Percentiles rank a stretch among this genome's conserved stretches.
Evolutionary conservation across 2,113 vertebrate genomes (phyloP).

Genomic region (Corythaeola cristata): DNA sequence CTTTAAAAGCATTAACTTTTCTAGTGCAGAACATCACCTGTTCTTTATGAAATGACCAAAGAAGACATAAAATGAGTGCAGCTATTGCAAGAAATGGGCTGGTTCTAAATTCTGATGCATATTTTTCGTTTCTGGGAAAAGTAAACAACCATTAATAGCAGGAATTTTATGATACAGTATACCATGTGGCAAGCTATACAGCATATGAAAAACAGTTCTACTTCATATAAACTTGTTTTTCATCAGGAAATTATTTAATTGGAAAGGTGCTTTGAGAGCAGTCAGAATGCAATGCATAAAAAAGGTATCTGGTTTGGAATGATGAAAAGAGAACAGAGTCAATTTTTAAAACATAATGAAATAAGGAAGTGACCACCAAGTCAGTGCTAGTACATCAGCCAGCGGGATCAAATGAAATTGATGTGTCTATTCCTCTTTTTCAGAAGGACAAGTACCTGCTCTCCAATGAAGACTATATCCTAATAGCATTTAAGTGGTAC

Average conservation of each 20-base stretch:
- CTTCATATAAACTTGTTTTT: neutral
- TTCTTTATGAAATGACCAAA: neutral
- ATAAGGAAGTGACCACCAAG: neutral
- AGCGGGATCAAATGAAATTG: neutral
- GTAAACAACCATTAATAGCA: slow-evolving; percentile 3
- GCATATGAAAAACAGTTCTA: neutral
- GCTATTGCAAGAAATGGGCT: slow-evolving; percentile 1
- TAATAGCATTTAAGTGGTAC: neutral
- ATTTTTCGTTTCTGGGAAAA: slow-evolving; percentile 10
- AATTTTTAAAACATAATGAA: neutral
- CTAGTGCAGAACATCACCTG: neutral
- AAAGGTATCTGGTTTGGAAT: neutral
- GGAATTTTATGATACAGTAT: neutral
- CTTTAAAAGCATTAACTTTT: slow-evolving; percentile 40
- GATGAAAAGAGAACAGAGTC: neutral
- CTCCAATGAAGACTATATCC: neutral
- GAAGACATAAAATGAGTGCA: neutral
- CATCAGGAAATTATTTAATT: slow-evolving; percentile 18
- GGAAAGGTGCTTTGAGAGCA: neutral
- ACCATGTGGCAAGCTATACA: neutral
- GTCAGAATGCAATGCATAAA: neutral
- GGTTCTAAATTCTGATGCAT: neutral
- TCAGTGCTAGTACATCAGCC: neutral
- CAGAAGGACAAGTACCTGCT: neutral
- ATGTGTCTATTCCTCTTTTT: neutral